phyloP scores from a whole-genome alignment of 2,113 vertebrate genomes.

The Taxidea taxus region DNA sequence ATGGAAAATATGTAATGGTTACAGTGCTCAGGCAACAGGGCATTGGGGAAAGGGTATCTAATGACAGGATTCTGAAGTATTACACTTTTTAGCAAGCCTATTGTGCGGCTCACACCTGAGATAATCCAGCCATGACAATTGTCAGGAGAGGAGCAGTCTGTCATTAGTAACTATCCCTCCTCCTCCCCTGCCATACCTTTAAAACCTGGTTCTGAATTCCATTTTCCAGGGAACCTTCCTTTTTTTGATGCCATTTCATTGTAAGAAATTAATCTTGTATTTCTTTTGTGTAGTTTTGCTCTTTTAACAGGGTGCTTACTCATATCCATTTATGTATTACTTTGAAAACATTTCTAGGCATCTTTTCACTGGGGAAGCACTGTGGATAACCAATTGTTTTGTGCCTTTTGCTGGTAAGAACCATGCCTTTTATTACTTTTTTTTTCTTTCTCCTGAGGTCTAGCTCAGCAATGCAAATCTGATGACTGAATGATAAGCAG shows the following conservation, averaged over 20 bases:
- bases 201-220: background rate
- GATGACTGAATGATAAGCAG: background rate
- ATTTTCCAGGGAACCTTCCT: background rate
- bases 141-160: background rate
- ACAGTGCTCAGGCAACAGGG: background rate
- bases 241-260: background rate
- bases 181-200: background rate
- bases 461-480: background rate
- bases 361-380: background rate
- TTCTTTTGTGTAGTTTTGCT: background rate
- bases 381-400: background rate
- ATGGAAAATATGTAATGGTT: background rate
- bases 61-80: background rate
- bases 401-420: background rate
- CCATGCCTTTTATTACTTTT: background rate
- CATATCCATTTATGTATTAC: background rate
- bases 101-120: background rate
- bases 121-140: background rate
- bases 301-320: background rate
- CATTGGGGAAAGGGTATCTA: background rate
- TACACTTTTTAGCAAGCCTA: background rate
- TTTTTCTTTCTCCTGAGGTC: background rate
- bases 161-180: background rate
- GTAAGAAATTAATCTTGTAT: background rate
- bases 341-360: conserved; percentile 1